These are phyloP conservation scores for Ginglymostoma cirratum DNA, from an alignment of 2,113 vertebrate species.

Conservation along the genomic window DNA sequence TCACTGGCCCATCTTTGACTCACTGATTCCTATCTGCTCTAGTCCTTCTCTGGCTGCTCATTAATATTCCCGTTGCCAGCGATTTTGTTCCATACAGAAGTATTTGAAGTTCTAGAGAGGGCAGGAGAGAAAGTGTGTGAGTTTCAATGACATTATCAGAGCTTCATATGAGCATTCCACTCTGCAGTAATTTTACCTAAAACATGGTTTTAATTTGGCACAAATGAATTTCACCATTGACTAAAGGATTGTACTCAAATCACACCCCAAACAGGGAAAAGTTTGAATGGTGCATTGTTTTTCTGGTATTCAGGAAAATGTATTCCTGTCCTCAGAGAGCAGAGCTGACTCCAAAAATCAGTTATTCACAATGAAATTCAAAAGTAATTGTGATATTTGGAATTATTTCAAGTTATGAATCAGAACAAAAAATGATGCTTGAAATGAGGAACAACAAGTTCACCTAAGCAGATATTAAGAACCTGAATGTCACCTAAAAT, in stretches of 20 bases:
- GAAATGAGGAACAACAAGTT: neutral
- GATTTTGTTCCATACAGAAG: neutral
- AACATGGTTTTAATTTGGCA: neutral
- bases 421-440: neutral
- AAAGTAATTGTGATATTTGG: constrained; percentile 1
- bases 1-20: neutral
- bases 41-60: neutral
- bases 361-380: neutral
- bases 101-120: neutral
- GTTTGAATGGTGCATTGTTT: neutral
- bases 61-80: neutral
- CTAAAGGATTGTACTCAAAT: neutral
- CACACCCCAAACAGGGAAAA: neutral
- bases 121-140: neutral
- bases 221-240: neutral
- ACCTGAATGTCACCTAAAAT: neutral
- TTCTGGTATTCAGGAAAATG: constrained; percentile 1
- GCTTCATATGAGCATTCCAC: neutral
- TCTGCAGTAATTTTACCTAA: neutral
- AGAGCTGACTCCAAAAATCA: constrained; percentile 20
- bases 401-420: constrained; percentile 27
- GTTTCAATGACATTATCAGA: neutral
- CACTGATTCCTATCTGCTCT: neutral
- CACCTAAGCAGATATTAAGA: neutral
- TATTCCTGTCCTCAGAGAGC: neutral